Percentiles rank a stretch among this genome's conserved stretches.
Conservation (phyloP, 1,140 invertebrate genomes). For the Aphaenogaster floridana region DNA sequence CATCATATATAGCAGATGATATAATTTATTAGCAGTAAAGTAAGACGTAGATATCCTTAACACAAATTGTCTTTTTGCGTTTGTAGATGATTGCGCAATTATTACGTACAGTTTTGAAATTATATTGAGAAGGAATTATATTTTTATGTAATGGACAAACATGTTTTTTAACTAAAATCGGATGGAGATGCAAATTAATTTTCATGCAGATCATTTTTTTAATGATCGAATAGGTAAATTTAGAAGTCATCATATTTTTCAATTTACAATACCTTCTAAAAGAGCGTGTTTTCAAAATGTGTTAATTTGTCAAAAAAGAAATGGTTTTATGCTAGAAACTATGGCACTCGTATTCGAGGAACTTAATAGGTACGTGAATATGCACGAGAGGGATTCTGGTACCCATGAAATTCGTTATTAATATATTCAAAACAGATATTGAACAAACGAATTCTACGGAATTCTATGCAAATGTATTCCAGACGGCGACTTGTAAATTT, state of each 20-base stretch:
- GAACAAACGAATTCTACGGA: conserved; percentile 77
- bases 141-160: neutral
- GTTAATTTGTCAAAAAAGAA: conserved; percentile 17
- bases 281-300: neutral
- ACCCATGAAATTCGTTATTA: conserved; percentile 83
- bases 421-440: conserved; percentile 82
- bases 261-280: neutral
- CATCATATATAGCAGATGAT: neutral
- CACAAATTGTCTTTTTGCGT: neutral
- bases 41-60: neutral
- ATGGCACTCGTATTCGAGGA: conserved; percentile 67
- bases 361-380: conserved; percentile 81
- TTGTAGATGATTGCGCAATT: neutral
- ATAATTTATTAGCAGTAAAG: neutral
- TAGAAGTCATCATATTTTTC: neutral
- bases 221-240: neutral
- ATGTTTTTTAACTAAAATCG: neutral
- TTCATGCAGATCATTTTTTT: neutral
- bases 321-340: conserved; percentile 66
- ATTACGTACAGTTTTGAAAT: conserved; percentile 11
- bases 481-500: conserved; percentile 41
- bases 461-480: conserved; percentile 76
- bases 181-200: neutral
- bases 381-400: conserved; percentile 77
- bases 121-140: neutral